phyloP scores from a whole-genome alignment of 2,797 vertebrate genomes.

The Poeciliopsis paucimaculata region DNA sequence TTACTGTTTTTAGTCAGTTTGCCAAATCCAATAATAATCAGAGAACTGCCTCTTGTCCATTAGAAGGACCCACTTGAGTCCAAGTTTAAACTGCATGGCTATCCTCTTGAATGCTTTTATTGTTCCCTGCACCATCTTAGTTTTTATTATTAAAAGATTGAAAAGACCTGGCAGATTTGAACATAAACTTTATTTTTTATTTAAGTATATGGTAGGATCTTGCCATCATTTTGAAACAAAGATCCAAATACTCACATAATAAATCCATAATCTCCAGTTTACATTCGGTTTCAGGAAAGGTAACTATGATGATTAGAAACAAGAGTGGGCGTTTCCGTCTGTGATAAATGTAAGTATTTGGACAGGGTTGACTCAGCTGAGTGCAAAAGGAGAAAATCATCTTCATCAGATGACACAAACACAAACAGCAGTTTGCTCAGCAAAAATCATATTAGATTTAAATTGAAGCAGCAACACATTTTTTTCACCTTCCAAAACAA shows the following conservation, averaged over 20 bases:
- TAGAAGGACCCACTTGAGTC: background rate
- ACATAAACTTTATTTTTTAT: background rate
- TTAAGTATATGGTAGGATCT: background rate
- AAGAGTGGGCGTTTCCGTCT: background rate
- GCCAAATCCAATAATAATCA: background rate
- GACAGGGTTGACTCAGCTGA: constrained; percentile 50
- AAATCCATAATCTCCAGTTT: background rate
- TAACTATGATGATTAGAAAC: background rate
- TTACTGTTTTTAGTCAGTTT: background rate
- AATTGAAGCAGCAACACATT: constrained; percentile 29
- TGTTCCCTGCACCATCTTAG: background rate
- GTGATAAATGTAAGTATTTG: constrained; percentile 39
- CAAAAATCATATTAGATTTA: constrained; percentile 37
- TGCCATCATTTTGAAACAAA: background rate
- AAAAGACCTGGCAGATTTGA: background rate
- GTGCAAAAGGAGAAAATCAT: constrained; percentile 31
- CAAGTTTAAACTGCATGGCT: background rate
- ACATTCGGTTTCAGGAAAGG: background rate
- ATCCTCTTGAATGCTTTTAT: background rate
- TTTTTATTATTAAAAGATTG: background rate
- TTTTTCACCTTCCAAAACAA: constrained; percentile 42
- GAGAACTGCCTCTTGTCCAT: background rate
- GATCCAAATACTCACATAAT: background rate
- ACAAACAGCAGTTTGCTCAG: constrained; percentile 1
- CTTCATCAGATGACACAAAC: constrained; percentile 14